Percentiles rank a stretch among this genome's conserved stretches.
Conservation (phyloP, 2,888 invertebrate species). For the Xestoiulus laeticollis region DNA sequence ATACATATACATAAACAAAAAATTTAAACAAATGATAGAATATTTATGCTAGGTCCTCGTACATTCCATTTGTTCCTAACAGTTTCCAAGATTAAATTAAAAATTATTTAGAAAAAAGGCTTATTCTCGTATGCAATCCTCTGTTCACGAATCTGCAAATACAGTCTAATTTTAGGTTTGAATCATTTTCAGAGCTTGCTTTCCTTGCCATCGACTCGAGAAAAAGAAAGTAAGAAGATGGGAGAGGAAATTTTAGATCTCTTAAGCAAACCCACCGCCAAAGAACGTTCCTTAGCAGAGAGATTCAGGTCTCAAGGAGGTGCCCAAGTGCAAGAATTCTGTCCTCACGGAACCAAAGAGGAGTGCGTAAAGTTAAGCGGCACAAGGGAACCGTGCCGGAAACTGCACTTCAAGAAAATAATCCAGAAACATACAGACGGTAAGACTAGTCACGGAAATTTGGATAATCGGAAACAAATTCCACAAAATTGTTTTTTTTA, state of each 20-base stretch:
- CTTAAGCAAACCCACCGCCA: slow-evolving; percentile 93
- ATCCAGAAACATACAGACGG: slow-evolving; percentile 91
- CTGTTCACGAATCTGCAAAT: background rate
- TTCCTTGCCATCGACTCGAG: slow-evolving; percentile 92
- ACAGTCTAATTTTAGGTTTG: slow-evolving; percentile 50
- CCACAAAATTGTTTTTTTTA: slow-evolving; percentile 45
- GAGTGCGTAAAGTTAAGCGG: slow-evolving; percentile 74
- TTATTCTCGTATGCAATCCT: no score
- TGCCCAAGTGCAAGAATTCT: slow-evolving; percentile 79
- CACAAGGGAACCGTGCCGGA: slow-evolving; percentile 76
- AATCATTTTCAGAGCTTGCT: slow-evolving; percentile 74
- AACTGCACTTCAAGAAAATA: slow-evolving; percentile 96
- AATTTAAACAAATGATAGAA: no score
- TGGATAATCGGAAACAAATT: background rate
- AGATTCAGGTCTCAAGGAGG: slow-evolving; percentile 96
- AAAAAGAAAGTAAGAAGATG: slow-evolving; percentile 93
- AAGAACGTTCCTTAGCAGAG: slow-evolving; percentile 93
- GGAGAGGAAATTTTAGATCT: slow-evolving; percentile 95
- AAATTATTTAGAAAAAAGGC: no score
- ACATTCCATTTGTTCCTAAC: no score
- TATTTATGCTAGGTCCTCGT: no score
- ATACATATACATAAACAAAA: no score
- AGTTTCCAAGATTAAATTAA: no score
- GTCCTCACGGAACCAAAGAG: slow-evolving; percentile 91
- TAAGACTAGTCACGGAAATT: slow-evolving; percentile 56